Evolutionary conservation across 2,888 invertebrate species (phyloP), one percentile per base, ranked within the genome.

Genomic region (Blastobasis lacticolella): DNA sequence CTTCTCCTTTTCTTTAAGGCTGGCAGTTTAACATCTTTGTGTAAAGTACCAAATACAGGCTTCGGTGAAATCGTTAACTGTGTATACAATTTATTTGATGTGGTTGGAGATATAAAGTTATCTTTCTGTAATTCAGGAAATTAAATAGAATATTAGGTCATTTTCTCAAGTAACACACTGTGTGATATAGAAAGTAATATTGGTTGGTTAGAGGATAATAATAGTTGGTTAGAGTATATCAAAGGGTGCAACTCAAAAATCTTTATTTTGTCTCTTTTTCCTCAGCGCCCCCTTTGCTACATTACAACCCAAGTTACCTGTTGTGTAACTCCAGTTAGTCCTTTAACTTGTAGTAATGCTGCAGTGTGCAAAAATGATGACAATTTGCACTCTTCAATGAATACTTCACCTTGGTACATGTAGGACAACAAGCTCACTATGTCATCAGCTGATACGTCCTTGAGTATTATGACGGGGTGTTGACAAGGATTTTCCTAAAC

Each of bases 391-490:
- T 92, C 91, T 59, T 91, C 90, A 58, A 93, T 91, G 66, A 92
- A 91, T 1, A 93, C 93, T 73, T 93, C 92, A 52, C 93, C 93
- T 75, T 92, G 92, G 67, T 93, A 93, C 90, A 93, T 93, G 61
- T 93, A 93, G 54, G 92, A 91, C 56, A 93, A 75, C 50, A 93
- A 82, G 53, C 92, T 92, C 54, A 91, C 89, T 62, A 93, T 89
- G 69, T 93, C 93, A 66, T 90, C 90, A 57, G 91, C 90, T 41
- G 89, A 87, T 8, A 93, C 92, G 85, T 93, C 92, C 79, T 92
- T 92, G 52, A 93, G 71, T 58, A 94, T 93, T 49, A 93, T 92
- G 51, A 93, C 92, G 48, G 93, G 93, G 75, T 93, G 93, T 60
- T 91, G 90, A 74, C 93, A 93, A 53, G 93, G 93, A 75, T 93